Conservation (phyloP, 2,797 vertebrate species). For the Channallabes apus region DNA sequence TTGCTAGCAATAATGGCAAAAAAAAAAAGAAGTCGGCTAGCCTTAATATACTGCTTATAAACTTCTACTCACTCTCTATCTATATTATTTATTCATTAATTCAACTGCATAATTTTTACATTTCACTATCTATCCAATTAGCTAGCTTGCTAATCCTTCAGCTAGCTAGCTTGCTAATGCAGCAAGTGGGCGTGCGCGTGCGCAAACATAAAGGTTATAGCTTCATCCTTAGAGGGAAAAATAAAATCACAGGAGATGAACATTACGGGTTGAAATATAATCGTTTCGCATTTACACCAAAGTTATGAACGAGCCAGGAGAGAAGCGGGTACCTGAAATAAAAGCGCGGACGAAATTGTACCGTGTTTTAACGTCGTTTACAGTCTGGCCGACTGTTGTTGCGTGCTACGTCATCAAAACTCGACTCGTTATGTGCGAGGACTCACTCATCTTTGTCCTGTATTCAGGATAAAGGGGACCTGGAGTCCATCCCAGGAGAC, state of each 20-base stretch:
- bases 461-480: too few species aligned
- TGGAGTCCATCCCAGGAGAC: too few species aligned
- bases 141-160: not conserved
- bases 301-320: not conserved
- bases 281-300: too few species aligned
- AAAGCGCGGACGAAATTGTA: not conserved
- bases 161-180: slow-evolving; percentile 1
- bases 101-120: too few species aligned
- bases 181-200: slow-evolving; percentile 15
- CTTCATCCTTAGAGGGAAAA: not conserved
- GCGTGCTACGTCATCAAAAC: slow-evolving; percentile 14
- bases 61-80: too few species aligned
- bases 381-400: not conserved
- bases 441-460: too few species aligned
- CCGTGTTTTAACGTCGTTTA: slow-evolving; percentile 1
- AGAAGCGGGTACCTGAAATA: not conserved
- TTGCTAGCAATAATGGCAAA: not conserved
- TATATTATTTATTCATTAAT: not conserved
- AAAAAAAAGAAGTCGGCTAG: too few species aligned
- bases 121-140: not conserved
- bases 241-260: not conserved
- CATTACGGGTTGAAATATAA: not conserved
- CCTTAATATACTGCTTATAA: not conserved
- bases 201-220: not conserved
- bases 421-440: not conserved